Evolutionary conservation across 37 sponge, comb jelly and placozoan genomes (phyloP).

Genomic region (Diacarnus erythraeanus): DNA sequence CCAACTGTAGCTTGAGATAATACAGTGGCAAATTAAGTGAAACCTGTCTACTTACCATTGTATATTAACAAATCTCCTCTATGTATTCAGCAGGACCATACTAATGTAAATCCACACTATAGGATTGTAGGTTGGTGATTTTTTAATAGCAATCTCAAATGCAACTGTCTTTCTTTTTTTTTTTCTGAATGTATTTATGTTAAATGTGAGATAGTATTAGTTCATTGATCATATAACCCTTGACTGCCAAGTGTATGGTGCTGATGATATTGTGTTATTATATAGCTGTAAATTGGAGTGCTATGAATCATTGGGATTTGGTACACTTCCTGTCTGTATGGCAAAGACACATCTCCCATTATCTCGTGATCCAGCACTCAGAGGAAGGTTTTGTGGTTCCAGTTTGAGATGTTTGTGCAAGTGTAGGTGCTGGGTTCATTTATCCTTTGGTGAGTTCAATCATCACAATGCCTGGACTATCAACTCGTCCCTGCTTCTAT

Average conservation of each 20-base stretch:
- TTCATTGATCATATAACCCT: slow-evolving; percentile 78
- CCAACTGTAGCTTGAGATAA: too few species aligned
- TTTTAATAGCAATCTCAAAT: too few species aligned
- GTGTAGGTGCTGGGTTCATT: slow-evolving; percentile 98
- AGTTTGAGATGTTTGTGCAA: slow-evolving; percentile 89
- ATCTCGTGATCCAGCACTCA: slow-evolving; percentile 86
- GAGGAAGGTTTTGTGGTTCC: slow-evolving; percentile 95
- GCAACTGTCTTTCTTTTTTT: too few species aligned
- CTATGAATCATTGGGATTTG: slow-evolving; percentile 83
- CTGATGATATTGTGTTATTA: slow-evolving; percentile 73
- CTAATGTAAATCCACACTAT: too few species aligned
- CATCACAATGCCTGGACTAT: slow-evolving; percentile 99
- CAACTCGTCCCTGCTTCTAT: slow-evolving; percentile 95
- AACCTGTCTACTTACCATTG: too few species aligned
- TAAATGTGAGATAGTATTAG: too few species aligned
- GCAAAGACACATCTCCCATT: slow-evolving; percentile 99
- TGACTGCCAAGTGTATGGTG: slow-evolving; percentile 91
- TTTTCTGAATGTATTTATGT: too few species aligned
- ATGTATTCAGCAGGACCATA: too few species aligned
- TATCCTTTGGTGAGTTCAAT: slow-evolving; percentile 97
- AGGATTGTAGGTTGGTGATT: too few species aligned
- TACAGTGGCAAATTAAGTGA: too few species aligned
- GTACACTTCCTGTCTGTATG: slow-evolving; percentile 94
- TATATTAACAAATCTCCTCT: too few species aligned
- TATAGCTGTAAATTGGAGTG: slow-evolving; percentile 63